phyloP scores from a whole-genome alignment of 2,888 invertebrate genomes.

The Drosophila hamatofila region DNA sequence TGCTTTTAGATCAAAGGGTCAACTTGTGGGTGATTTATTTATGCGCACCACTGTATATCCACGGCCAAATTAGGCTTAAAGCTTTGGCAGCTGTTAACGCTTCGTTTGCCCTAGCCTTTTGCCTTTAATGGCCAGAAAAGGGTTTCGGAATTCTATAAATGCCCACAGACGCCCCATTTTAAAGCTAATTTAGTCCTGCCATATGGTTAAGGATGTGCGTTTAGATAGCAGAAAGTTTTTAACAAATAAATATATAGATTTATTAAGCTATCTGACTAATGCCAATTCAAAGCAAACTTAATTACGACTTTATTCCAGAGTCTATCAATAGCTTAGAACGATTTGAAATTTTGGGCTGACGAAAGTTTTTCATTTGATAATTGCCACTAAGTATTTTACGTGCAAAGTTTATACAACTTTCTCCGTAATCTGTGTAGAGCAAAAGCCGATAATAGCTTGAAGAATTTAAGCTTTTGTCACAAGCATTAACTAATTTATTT shows the following conservation, averaged over 20 bases:
- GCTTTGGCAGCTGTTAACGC: conserved; percentile 61
- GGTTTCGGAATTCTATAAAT: conserved; percentile 10
- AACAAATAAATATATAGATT: conserved; percentile 43
- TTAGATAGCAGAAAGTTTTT: conserved; percentile 15
- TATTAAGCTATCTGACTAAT: conserved; percentile 18
- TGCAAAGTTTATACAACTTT: conserved; percentile 38
- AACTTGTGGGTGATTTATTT: conserved; percentile 69
- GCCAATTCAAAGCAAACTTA: conserved; percentile 1
- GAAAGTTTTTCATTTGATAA: conserved; percentile 21
- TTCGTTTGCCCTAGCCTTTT: conserved; percentile 41
- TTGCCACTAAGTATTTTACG: conserved; percentile 11
- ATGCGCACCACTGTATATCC: conserved; percentile 40
- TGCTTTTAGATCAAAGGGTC: conserved; percentile 71
- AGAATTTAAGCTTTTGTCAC: conserved; percentile 49
- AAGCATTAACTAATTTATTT: conserved; percentile 44
- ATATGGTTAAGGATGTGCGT: conserved; percentile 3
- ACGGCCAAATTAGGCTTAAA: conserved; percentile 62
- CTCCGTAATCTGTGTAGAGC: conserved; percentile 17
- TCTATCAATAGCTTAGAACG: conserved; percentile 10
- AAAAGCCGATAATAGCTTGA: conserved; percentile 48
- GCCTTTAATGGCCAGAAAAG: conserved; percentile 26
- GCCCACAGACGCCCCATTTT: conserved; percentile 15
- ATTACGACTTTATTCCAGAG: conserved; percentile 9
- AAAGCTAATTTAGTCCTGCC: conserved; percentile 32
- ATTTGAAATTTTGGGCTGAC: conserved; percentile 5